phyloP scores from a whole-genome alignment of 1,140 invertebrate species.

The Metopolophium dirhodum region DNA sequence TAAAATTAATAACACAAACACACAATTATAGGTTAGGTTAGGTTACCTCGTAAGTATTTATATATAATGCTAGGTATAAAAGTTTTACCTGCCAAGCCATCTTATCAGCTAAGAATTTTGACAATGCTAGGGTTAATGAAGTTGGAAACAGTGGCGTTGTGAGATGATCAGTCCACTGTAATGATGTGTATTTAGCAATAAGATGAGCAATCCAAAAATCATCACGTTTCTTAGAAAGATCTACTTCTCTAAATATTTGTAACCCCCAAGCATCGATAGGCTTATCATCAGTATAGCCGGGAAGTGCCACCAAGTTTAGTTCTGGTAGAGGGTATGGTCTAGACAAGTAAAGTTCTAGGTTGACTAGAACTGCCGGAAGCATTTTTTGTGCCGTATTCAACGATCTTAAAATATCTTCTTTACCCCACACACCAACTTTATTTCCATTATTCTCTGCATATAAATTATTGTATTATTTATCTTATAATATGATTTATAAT shows the following conservation, averaged over 20 bases:
- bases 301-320: slow-evolving; percentile 83
- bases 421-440: slow-evolving; percentile 74
- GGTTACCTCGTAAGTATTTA: background rate
- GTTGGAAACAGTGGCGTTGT: slow-evolving; percentile 76
- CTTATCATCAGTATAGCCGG: slow-evolving; percentile 72
- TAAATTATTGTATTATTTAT: slow-evolving; percentile 22
- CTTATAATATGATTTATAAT: background rate
- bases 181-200: slow-evolving; percentile 64
- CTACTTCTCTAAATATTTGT: slow-evolving; percentile 75
- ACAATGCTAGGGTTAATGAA: slow-evolving; percentile 74
- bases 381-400: slow-evolving; percentile 71
- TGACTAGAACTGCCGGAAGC: slow-evolving; percentile 70
- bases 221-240: slow-evolving; percentile 62
- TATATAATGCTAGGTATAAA: background rate
- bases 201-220: slow-evolving; percentile 60
- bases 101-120: slow-evolving; percentile 71
- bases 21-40: background rate
- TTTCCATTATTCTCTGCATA: slow-evolving; percentile 56
- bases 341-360: slow-evolving; percentile 75
- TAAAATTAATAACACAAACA: slow-evolving; percentile 59
- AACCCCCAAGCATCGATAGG: slow-evolving; percentile 80
- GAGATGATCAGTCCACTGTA: slow-evolving; percentile 75
- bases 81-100: slow-evolving; percentile 62
- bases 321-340: slow-evolving; percentile 74
- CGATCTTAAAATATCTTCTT: slow-evolving; percentile 72